These are phyloP conservation scores for Colius striatus DNA, from an alignment of 2,113 vertebrate species.

Conservation along the genomic window DNA sequence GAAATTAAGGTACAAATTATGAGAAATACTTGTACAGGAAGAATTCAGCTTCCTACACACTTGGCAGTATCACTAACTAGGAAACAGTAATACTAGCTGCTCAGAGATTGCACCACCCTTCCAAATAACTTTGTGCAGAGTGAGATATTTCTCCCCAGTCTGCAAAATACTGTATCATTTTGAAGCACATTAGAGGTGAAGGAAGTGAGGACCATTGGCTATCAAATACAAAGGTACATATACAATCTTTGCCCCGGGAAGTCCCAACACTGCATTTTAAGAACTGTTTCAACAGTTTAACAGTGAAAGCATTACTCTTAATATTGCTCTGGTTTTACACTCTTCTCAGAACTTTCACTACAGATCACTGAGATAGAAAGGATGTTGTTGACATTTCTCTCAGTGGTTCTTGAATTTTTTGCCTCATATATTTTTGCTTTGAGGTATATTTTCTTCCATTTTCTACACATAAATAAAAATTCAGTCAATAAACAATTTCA, in stretches of 20 bases:
- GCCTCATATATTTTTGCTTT: not conserved
- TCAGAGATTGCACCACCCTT: not conserved
- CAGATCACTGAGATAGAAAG: not conserved
- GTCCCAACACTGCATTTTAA: not conserved
- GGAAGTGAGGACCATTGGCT: not conserved
- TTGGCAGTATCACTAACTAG: not conserved
- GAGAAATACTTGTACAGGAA: not conserved
- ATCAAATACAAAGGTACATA: not conserved
- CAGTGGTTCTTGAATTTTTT: not conserved
- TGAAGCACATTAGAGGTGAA: not conserved
- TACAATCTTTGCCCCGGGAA: rapidly evolving
- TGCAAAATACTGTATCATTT: not conserved
- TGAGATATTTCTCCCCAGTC: not conserved
- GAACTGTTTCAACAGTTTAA: not conserved
- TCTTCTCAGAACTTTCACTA: not conserved
- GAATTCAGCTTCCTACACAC: not conserved
- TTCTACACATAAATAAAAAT: not conserved
- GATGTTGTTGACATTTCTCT: not conserved
- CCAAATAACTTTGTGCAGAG: not conserved
- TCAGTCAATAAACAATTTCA: not conserved
- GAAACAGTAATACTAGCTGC: not conserved
- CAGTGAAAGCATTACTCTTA: not conserved
- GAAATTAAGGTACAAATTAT: not conserved
- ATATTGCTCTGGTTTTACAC: not conserved
- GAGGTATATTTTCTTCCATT: not conserved